Evolutionary conservation across 2,113 vertebrate species (phyloP).

Genomic region (Sialia sialis): DNA sequence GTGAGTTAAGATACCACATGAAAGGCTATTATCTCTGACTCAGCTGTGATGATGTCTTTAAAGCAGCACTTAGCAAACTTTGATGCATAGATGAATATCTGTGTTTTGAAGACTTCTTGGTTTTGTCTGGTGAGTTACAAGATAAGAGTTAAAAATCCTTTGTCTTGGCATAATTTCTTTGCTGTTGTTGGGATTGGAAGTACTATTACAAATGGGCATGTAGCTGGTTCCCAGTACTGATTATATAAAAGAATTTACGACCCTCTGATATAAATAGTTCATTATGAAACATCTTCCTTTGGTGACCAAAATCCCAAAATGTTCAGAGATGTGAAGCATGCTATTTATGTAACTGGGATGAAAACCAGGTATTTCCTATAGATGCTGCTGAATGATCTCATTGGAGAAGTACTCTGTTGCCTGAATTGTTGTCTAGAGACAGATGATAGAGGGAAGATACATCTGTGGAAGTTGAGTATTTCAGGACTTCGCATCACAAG

Average conservation of each 20-base stretch:
- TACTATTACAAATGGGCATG: not conserved
- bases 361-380: not conserved
- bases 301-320: not conserved
- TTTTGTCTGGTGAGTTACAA: not conserved
- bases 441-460: too few species aligned
- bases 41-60: not conserved
- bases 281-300: not conserved
- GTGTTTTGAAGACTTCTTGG: not conserved
- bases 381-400: not conserved
- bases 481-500: not conserved
- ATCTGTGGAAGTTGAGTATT: not conserved
- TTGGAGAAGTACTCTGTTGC: not conserved
- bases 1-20: not conserved
- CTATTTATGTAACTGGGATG: not conserved
- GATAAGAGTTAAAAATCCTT: not conserved
- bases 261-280: not conserved
- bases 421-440: not conserved
- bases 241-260: not conserved
- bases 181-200: not conserved
- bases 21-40: not conserved
- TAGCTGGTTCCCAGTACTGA: not conserved
- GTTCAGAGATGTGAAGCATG: not conserved
- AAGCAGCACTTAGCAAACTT: not conserved
- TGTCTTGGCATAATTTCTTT: not conserved
- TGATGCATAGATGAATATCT: not conserved